Percentiles rank a stretch among this genome's conserved stretches.
These are phyloP conservation scores for Lucifuga dentata DNA, from an alignment of 2,113 vertebrate species.

Conservation along the genomic window DNA sequence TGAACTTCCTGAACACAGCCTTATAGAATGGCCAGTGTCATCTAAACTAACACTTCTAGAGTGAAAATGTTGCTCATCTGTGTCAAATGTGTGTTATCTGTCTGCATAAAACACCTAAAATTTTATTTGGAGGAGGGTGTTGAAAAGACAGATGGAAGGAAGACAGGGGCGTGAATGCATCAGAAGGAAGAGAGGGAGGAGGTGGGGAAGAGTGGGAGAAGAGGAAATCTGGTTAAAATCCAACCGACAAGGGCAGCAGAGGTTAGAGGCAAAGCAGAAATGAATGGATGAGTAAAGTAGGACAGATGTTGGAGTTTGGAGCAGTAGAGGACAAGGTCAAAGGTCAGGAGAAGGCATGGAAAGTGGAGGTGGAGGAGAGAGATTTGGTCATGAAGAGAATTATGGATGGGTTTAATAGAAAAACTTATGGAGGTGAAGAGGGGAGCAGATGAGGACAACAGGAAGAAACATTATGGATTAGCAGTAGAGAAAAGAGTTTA, in stretches of 20 bases:
- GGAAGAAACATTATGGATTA: slow-evolving; percentile 5
- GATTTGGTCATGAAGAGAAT: not conserved
- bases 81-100: not conserved
- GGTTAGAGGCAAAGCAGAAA: slow-evolving; percentile 45
- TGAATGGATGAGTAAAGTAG: not conserved
- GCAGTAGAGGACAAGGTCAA: not conserved
- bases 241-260: slow-evolving; percentile 52
- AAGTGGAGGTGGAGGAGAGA: not conserved
- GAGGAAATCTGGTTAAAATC: slow-evolving; percentile 55
- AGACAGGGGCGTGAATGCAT: slow-evolving; percentile 23
- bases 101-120: not conserved
- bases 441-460: not conserved
- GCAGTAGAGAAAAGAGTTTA: slow-evolving; percentile 32
- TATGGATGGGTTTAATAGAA: slow-evolving; percentile 1
- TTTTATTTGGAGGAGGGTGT: not conserved
- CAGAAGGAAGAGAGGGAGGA: slow-evolving; percentile 16
- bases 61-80: too few species aligned
- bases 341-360: slow-evolving; percentile 21
- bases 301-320: too few species aligned
- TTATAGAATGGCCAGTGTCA: too few species aligned
- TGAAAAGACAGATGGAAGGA: slow-evolving; percentile 34
- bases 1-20: too few species aligned
- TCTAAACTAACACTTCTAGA: too few species aligned
- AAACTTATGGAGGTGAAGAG: not conserved
- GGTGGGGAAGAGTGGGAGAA: too few species aligned